phyloP scores from a whole-genome alignment of 2,888 invertebrate genomes.

The Neoscelio sp. region DNA sequence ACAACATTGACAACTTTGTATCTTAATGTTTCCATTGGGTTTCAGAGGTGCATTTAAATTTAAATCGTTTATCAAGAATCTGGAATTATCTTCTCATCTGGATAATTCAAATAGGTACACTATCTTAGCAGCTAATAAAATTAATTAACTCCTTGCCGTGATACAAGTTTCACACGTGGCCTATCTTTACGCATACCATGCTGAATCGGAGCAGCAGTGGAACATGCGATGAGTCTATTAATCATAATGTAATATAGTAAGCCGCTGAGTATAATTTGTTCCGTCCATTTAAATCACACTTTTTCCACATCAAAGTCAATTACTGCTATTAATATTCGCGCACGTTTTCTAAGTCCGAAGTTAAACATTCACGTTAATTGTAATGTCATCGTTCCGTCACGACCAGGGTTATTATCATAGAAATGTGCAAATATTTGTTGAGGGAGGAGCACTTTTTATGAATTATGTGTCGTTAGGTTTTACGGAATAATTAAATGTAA shows the following conservation, averaged over 20 bases:
- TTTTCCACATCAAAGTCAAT: conserved; percentile 58
- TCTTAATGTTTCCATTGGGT: conserved; percentile 9
- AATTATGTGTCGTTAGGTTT: conserved; percentile 22
- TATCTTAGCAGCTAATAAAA: conserved; percentile 61
- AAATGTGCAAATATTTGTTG: conserved; percentile 9
- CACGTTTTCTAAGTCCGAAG: conserved; percentile 20
- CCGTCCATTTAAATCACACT: conserved; percentile 57
- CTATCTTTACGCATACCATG: conserved; percentile 44
- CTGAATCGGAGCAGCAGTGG: conserved; percentile 40
- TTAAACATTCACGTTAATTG: conserved; percentile 25
- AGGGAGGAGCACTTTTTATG: conserved; percentile 1
- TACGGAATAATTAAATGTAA: background rate
- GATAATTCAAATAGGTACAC: conserved; percentile 47
- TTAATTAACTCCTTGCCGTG: conserved; percentile 57
- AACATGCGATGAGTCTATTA: conserved; percentile 66
- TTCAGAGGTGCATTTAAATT: conserved; percentile 21
- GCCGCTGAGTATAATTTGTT: conserved; percentile 51
- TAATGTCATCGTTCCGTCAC: conserved; percentile 32
- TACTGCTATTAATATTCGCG: conserved; percentile 56
- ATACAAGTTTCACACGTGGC: conserved; percentile 57
- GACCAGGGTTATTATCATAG: background rate
- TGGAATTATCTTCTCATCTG: conserved; percentile 44
- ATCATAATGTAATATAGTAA: conserved; percentile 61
- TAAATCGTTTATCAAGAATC: conserved; percentile 40
- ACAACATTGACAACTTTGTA: background rate